Base-by-base conservation (phyloP, 2,888 invertebrate species). In the Brachyopa scutellaris region DNA sequence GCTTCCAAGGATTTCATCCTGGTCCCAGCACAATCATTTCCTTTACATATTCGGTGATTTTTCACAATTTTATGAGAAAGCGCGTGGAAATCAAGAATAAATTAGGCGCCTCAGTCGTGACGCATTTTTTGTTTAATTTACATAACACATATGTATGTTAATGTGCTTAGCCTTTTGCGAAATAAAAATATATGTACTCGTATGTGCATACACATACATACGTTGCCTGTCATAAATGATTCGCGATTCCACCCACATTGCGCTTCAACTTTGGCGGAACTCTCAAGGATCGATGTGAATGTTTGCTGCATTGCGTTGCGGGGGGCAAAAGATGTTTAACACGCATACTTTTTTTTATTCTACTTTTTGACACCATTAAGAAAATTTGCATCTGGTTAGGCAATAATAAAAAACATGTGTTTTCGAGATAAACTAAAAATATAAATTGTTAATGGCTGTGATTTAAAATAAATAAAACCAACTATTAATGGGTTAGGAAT, bases 81-180 rank as follows among this genome's bases (percentile, higher is more conserved):
- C 66, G 42, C 42, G 31, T 66, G 31, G 19, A 66, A 53, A 66
- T 66, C 40, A 21, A 15, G 66, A 66, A 53, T 53, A 66, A 66
- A 66, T 66, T 40, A 53, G 40, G 26, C 49, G 36, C 36, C 42
- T 51, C 17, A 53, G 38, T 45, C 62, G 40, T 23, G 19, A 19
- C 21, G 45, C 42, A 47, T 33, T 55, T 45, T 53, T 17, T 38
- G 23, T 21, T 3, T 17, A 40, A 70, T 77, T 70, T 77, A n/a
- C 77, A 70, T 77, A 38, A 15, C 38, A 70, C 55, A 70, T 70
- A 38, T 36, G 13, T 62, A 40, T 42, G 38, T 38, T 51, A 3
- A 13, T 38, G 29, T n/a, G n/a, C n/a, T n/a, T n/a, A n/a, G n/a
- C n/a, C 15, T 13, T n/a, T 49, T 38, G 8, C 17, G 47, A 40